Evolutionary conservation across 2,888 invertebrate genomes (phyloP).

Genomic region (Drosophila multiciliata): DNA sequence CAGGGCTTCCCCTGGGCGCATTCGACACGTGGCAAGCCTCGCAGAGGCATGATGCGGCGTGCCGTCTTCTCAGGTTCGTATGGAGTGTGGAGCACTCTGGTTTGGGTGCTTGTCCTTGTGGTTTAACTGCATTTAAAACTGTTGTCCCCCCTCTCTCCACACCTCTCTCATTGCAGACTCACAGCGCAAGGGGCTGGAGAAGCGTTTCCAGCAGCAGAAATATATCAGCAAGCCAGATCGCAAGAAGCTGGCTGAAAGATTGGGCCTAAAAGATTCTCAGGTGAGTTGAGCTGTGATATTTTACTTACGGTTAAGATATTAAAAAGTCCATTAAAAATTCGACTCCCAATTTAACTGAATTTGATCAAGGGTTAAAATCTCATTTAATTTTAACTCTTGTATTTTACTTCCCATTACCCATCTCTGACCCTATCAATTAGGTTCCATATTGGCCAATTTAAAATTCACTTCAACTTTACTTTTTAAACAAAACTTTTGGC

Average conservation of each 20-base stretch:
- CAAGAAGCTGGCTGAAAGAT: slow-evolving; percentile 97
- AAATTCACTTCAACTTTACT: neutral
- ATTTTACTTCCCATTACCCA: neutral
- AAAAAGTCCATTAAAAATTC: neutral
- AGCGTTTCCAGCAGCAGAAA: slow-evolving; percentile 98
- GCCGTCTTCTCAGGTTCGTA: slow-evolving; percentile 93
- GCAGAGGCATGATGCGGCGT: slow-evolving; percentile 98
- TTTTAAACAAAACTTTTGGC: slow-evolving; percentile 1
- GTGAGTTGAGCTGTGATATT: slow-evolving; percentile 86
- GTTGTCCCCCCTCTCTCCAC: slow-evolving; percentile 15
- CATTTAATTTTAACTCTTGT: neutral
- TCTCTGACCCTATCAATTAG: neutral
- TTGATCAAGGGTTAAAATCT: neutral
- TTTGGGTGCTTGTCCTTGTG: slow-evolving; percentile 9
- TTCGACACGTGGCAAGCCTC: slow-evolving; percentile 95
- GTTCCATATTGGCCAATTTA: neutral
- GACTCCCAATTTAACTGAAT: neutral
- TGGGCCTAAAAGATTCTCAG: slow-evolving; percentile 98
- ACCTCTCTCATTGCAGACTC: slow-evolving; percentile 87
- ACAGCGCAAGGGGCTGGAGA: slow-evolving; percentile 97
- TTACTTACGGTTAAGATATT: neutral
- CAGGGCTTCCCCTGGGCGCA: slow-evolving; percentile 94
- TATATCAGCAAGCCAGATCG: slow-evolving; percentile 99
- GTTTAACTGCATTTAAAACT: slow-evolving; percentile 27
- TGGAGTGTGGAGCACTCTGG: slow-evolving; percentile 10